phyloP scores from a whole-genome alignment of 1,140 invertebrate genomes.

The Caenorhabditis inopinata region DNA sequence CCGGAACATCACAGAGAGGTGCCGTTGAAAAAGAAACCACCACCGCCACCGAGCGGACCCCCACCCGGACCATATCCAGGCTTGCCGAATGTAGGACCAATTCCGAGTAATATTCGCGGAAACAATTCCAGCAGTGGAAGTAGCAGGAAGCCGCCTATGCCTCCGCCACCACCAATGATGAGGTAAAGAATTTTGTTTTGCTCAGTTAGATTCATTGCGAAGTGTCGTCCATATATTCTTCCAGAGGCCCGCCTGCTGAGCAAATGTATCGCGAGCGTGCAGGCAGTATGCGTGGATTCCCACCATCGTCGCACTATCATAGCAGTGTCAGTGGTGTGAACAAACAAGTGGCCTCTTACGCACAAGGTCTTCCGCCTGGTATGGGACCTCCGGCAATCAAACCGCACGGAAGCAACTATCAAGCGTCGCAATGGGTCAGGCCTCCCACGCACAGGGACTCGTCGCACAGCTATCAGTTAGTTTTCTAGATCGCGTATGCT shows the following conservation, averaged over 20 bases:
- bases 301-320: conserved; percentile 11
- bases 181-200: neutral
- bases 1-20: neutral
- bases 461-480: conserved; percentile 26
- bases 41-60: neutral
- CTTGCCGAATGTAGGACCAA: neutral
- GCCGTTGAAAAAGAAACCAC: neutral
- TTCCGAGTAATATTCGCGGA: neutral
- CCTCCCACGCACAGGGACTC: conserved; percentile 29
- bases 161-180: neutral
- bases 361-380: conserved; percentile 25
- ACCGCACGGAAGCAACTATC: conserved; percentile 10
- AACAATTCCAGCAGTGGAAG: neutral
- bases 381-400: conserved; percentile 12
- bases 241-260: neutral
- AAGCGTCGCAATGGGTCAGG: conserved; percentile 29
- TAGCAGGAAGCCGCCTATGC: neutral
- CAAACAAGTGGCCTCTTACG: conserved; percentile 28
- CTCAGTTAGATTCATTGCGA: no score
- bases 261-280: neutral
- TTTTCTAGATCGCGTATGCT: conserved; percentile 13
- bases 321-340: neutral
- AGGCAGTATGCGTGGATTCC: conserved; percentile 1
- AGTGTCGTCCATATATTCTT: neutral
- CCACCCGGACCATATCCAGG: neutral